Conservation (phyloP, 2,113 vertebrate species). For the Salvelinus alpinus region DNA sequence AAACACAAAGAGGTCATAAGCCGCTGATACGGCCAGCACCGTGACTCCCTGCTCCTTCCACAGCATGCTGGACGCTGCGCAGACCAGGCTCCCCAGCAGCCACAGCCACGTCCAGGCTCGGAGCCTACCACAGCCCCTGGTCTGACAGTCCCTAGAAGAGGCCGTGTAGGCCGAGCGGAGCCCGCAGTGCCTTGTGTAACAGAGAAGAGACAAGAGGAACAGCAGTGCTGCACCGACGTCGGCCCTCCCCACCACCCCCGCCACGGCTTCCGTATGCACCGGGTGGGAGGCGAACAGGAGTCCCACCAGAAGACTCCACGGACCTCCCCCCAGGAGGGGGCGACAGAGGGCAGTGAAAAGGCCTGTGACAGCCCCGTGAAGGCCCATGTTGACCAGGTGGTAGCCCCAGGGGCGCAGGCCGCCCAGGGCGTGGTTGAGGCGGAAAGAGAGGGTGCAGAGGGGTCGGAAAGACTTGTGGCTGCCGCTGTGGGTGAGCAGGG, state of each 20-base stretch:
- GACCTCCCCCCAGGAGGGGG: constrained; percentile 82
- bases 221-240: constrained; percentile 91
- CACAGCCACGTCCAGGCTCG: constrained; percentile 80
- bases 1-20: constrained; percentile 91
- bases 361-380: constrained; percentile 88
- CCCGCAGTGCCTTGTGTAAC: constrained; percentile 86
- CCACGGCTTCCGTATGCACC: constrained; percentile 91
- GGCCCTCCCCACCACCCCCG: constrained; percentile 90
- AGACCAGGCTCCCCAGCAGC: constrained; percentile 84
- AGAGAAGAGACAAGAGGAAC: constrained; percentile 88
- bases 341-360: constrained; percentile 89
- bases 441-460: constrained; percentile 93
- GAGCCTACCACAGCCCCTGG: constrained; percentile 13
- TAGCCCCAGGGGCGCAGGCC: constrained; percentile 91
- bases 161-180: constrained; percentile 68
- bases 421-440: constrained; percentile 87
- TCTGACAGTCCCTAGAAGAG: constrained; percentile 4
- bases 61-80: constrained; percentile 90
- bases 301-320: constrained; percentile 88
- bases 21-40: constrained; percentile 86
- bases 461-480: constrained; percentile 98
- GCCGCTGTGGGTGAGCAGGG: constrained; percentile 93
- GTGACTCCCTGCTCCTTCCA: constrained; percentile 99
- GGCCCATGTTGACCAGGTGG: constrained; percentile 86
- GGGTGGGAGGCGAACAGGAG: constrained; percentile 93